These are phyloP conservation scores for Chelonoidis abingdonii DNA, from an alignment of 2,113 vertebrate species.

Conservation along the genomic window DNA sequence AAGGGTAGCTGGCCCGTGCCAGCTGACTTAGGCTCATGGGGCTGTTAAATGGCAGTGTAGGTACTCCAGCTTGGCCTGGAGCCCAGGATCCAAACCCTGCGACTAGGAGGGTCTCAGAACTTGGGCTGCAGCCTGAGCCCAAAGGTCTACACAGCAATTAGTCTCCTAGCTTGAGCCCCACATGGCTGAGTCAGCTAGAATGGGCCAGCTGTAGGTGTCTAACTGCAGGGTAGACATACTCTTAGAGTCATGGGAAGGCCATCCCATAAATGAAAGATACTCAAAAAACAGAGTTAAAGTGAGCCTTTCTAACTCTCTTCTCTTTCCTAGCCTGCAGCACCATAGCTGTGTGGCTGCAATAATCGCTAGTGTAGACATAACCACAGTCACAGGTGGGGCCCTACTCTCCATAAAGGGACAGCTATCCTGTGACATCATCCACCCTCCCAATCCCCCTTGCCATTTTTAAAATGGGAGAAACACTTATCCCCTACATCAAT, in stretches of 20 bases:
- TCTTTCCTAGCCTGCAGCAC: background rate
- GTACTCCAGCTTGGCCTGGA: background rate
- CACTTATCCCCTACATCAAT: background rate
- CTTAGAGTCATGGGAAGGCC: background rate
- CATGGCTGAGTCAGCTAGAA: background rate
- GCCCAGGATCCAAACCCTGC: background rate
- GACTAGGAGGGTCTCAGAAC: background rate
- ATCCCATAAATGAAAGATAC: background rate
- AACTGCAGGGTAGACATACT: background rate
- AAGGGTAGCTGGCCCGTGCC: background rate
- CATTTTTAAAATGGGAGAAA: background rate
- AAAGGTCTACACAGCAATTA: background rate
- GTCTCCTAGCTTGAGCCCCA: background rate
- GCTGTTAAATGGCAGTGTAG: background rate
- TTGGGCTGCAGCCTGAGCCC: background rate
- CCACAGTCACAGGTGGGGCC: background rate
- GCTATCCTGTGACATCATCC: fast-evolving
- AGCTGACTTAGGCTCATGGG: background rate
- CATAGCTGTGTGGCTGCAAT: background rate
- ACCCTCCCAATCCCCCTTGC: fast-evolving
- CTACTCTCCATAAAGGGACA: background rate
- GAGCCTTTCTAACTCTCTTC: background rate
- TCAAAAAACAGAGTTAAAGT: background rate
- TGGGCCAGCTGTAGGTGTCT: no score
- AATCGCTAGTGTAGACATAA: background rate